Evolutionary conservation across 2,797 vertebrate species (phyloP), one percentile per base, ranked within the genome.

Genomic region (Macropus fuliginosus): DNA sequence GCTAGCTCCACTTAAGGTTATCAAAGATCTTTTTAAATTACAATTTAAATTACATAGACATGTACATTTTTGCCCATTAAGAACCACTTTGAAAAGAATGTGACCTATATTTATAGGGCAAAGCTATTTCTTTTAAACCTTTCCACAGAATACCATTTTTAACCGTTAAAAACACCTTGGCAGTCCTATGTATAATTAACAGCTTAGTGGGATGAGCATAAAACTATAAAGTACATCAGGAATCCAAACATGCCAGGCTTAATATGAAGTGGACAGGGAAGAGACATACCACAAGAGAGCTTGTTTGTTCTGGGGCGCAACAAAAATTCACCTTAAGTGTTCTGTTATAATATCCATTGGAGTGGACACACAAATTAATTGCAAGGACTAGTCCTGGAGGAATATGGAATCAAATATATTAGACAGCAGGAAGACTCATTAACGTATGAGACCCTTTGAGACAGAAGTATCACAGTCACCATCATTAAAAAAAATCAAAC

Each of bases 11-110:
- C 96, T 98, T 97, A 96, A 97, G 94, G 62, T 81, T 56, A 93
- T 95, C 95, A 90, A 56, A 94, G 97, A 92, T 95, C 96, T 97
- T 96, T 97, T 97, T 91, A 97, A 97, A 91, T 87, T 97, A 62
- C 94, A 28, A 96, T 93, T 97, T 98, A 97, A 94, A 74, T 90
- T n/a, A 96, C 95, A 95, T 59, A 97, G 96, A 93, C 94, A 96
- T 94, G 92, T 93, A 94, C 34, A 96, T 90, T 96, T 98, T 98
- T 96, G 95, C 96, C 93, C 96, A 95, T 97, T 97, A 95, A 97
- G 96, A 98, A 97, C 27, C 92, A 59, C n/a, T 96, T 96, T 93
- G 6, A 94, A 97, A 91, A 98, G 93, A 98, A 97, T 97, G 89
- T 96, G 92, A 94, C 93, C 94, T 95, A 54, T 95, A 81, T 96